Conservation (phyloP, 23 tunicate species). For the Ciona savignyi region DNA sequence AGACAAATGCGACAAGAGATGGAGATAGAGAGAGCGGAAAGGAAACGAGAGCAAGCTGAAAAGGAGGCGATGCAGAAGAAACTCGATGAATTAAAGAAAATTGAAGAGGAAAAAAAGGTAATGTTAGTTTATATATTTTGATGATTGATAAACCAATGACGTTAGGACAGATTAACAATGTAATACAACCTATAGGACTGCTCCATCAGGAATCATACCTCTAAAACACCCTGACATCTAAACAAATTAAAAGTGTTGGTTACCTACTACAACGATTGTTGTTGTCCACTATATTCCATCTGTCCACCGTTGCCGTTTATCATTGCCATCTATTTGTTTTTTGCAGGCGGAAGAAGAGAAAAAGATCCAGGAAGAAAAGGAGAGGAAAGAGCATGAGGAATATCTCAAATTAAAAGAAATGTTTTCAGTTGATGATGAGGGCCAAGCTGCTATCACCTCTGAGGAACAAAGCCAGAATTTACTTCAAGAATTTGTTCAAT, state of each 20-base stretch:
- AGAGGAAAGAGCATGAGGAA: conserved; percentile 71
- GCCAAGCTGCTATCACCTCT: conserved; percentile 23
- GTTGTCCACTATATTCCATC: not conserved
- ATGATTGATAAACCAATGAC: not conserved
- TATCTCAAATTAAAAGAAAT: conserved; percentile 57
- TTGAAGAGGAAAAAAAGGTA: conserved; percentile 64
- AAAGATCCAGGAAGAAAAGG: conserved; percentile 53
- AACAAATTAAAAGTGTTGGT: not conserved
- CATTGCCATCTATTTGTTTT: conserved; percentile 1
- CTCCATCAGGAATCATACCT: too few relatives aligned
- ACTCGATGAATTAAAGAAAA: conserved; percentile 36
- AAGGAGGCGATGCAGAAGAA: conserved; percentile 29
- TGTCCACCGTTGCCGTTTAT: not conserved
- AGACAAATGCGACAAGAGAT: conserved; percentile 33
- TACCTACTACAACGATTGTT: not conserved
- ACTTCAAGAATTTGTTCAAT: conserved; percentile 60
- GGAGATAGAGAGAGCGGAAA: conserved; percentile 58
- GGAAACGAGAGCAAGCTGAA: conserved; percentile 46
- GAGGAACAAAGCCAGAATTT: conserved; percentile 44
- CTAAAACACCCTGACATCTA: too few relatives aligned
- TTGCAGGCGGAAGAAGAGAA: conserved; percentile 59
- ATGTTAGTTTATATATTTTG: not conserved
- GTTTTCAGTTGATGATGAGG: conserved; percentile 81
- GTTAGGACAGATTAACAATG: not conserved
- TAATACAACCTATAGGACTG: not conserved